phyloP scores from a whole-genome alignment of 2,113 vertebrate species.

The Pollachius pollachius region DNA sequence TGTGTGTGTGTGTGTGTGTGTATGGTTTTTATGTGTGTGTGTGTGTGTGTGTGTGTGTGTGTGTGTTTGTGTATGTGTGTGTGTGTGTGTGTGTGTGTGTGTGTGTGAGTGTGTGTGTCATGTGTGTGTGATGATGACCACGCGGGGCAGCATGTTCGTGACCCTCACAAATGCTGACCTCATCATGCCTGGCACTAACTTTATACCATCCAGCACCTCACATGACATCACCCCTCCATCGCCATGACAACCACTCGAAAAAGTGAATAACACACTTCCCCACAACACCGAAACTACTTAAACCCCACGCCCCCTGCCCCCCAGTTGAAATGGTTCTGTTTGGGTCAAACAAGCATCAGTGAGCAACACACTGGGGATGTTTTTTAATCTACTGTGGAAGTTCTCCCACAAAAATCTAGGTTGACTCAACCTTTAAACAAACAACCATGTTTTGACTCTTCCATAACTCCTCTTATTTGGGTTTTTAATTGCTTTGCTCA shows the following conservation, averaged over 20 bases:
- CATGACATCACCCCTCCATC: neutral
- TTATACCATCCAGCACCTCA: neutral
- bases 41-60: conserved; percentile 6
- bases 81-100: conserved; percentile 5
- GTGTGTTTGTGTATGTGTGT: conserved; percentile 8
- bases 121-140: neutral
- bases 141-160: neutral
- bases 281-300: neutral
- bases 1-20: neutral
- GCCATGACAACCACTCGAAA: neutral
- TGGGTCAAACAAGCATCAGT: too few species aligned
- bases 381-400: too few species aligned
- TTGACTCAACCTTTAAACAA: too few species aligned
- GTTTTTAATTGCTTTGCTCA: too few species aligned
- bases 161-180: neutral
- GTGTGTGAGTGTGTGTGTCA: conserved; percentile 1
- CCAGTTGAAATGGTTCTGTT: too few species aligned
- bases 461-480: too few species aligned
- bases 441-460: too few species aligned
- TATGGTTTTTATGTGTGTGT: neutral
- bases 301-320: neutral
- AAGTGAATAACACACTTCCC: neutral
- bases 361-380: too few species aligned
- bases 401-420: too few species aligned
- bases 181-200: neutral